A percentile compares a stretch with the other conserved stretches of the same genome.
phyloP scores from a whole-genome alignment of 2,888 invertebrate genomes.

The Willowsia nigromaculata region DNA sequence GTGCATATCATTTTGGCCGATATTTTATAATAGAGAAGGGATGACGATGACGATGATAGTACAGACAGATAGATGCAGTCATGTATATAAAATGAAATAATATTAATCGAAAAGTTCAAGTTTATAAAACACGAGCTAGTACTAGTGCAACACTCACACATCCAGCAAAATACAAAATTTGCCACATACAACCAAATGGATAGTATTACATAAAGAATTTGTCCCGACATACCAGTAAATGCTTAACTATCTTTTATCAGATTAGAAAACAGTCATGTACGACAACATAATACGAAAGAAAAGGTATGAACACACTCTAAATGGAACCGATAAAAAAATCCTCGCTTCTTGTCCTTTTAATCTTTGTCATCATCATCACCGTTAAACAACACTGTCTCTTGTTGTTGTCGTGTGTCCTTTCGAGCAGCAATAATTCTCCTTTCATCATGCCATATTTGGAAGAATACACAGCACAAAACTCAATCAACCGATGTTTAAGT shows the following conservation, averaged over 20 bases:
- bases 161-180: background rate
- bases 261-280: conserved; percentile 22
- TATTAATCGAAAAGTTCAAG: background rate
- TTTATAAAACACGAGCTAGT: conserved; percentile 4
- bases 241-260: conserved; percentile 10
- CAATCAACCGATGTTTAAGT: conserved; percentile 37
- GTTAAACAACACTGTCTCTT: conserved; percentile 32
- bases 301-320: background rate
- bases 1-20: conserved; percentile 8
- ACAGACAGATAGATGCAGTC: background rate
- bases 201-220: conserved; percentile 3
- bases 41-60: background rate
- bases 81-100: conserved; percentile 4
- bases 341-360: conserved; percentile 3
- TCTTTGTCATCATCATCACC: conserved; percentile 26
- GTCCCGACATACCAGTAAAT: background rate
- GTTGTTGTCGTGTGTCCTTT: conserved; percentile 55
- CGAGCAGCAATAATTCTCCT: conserved; percentile 47
- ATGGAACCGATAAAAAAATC: background rate
- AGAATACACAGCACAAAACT: background rate
- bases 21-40: conserved; percentile 9
- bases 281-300: background rate
- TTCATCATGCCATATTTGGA: conserved; percentile 26
- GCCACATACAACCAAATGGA: background rate
- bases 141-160: background rate